A percentile compares a stretch with the other conserved stretches of the same genome.
Evolutionary conservation across 2,113 vertebrate genomes (phyloP).

Genomic region (Epinephelus cyanopodus): DNA sequence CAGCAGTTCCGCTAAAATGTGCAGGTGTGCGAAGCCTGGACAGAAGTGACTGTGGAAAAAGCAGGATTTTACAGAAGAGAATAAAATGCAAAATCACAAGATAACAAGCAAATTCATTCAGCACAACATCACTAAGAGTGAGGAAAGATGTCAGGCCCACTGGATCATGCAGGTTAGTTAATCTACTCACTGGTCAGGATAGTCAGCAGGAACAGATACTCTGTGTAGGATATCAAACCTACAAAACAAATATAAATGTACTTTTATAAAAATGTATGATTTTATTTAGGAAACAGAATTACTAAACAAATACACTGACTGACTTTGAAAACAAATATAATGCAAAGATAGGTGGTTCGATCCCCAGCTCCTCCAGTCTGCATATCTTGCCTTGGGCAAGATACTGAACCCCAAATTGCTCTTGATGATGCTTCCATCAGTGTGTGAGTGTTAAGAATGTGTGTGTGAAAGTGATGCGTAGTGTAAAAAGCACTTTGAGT

Average conservation of each 20-base stretch:
- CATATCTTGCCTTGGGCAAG: too few relatives aligned
- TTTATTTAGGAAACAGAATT: background rate
- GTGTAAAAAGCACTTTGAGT: too few relatives aligned
- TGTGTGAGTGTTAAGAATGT: too few relatives aligned
- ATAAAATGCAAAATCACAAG: background rate
- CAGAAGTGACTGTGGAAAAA: background rate
- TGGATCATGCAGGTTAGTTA: background rate
- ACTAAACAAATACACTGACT: background rate
- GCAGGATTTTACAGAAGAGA: background rate
- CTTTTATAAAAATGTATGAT: background rate
- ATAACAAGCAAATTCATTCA: slow-evolving; percentile 1
- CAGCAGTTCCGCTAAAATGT: background rate
- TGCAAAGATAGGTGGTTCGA: background rate
- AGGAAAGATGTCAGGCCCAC: background rate
- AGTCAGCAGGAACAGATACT: slow-evolving; percentile 97
- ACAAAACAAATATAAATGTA: slow-evolving; percentile 54
- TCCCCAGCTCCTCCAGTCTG: too few relatives aligned
- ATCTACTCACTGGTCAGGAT: slow-evolving; percentile 94
- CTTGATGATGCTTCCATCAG: too few relatives aligned
- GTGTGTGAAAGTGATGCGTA: too few relatives aligned
- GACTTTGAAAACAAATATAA: background rate
- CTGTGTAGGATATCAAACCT: slow-evolving; percentile 98
- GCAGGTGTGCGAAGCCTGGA: background rate
- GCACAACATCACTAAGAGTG: background rate
- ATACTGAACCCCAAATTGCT: too few relatives aligned